Evolutionary conservation across 2,113 vertebrate species (phyloP).

Genomic region (Anseranas semipalmata): DNA sequence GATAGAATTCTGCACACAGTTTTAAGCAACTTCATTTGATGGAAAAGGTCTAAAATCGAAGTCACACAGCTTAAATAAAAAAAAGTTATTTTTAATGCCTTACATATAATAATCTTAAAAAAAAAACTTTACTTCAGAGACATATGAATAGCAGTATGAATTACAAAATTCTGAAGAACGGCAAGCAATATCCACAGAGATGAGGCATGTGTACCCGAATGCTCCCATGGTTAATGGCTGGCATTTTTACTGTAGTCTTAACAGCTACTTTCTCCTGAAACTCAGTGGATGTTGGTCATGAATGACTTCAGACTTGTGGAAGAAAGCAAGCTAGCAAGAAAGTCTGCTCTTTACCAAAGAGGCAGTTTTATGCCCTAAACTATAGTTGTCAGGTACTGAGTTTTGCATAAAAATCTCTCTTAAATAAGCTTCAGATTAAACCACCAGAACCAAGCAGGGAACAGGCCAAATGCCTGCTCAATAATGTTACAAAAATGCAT

Average conservation of each 20-base stretch:
- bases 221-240: neutral
- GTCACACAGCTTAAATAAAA: neutral
- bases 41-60: neutral
- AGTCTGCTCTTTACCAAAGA: neutral
- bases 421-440: neutral
- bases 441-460: neutral
- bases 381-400: neutral
- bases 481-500: slow-evolving; percentile 11
- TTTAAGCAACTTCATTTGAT: neutral
- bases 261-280: neutral
- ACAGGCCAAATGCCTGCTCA: neutral
- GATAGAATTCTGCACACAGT: neutral
- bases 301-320: neutral
- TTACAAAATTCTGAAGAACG: neutral
- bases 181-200: neutral
- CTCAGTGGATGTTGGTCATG: neutral
- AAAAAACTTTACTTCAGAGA: neutral
- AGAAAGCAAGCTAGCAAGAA: neutral
- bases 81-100: neutral
- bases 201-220: neutral
- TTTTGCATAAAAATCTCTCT: neutral
- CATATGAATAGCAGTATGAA: neutral
- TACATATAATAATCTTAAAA: neutral
- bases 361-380: neutral
- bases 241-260: neutral